phyloP scores from a whole-genome alignment of 2,888 invertebrate genomes.

The Macroteleia sp. region DNA sequence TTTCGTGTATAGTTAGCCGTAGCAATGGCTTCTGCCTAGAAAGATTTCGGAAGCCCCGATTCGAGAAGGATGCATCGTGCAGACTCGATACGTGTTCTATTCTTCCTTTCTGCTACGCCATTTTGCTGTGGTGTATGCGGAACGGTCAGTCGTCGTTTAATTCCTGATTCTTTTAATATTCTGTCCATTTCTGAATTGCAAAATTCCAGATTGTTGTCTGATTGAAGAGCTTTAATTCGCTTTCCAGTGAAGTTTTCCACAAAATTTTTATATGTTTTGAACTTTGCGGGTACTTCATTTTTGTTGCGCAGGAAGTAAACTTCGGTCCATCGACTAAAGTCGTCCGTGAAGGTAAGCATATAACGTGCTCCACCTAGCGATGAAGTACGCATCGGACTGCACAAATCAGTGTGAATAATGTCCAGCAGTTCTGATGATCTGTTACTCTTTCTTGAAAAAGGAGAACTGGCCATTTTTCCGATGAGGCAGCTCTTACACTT shows the following conservation, averaged over 20 bases:
- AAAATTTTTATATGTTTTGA: neutral
- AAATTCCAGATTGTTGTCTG: conserved; percentile 20
- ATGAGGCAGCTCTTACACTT: neutral
- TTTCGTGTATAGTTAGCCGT: conserved; percentile 10
- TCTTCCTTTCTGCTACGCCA: conserved; percentile 21
- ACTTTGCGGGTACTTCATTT: neutral
- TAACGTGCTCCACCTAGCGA: conserved; percentile 37
- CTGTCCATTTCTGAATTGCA: conserved; percentile 5
- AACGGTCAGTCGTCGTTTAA: neutral
- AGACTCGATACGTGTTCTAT: conserved; percentile 13
- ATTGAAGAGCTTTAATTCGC: conserved; percentile 10
- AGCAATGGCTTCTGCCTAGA: conserved; percentile 4
- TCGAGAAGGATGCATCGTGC: conserved; percentile 2
- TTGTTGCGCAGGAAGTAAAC: conserved; percentile 1
- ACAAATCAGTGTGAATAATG: conserved; percentile 49
- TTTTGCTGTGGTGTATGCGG: conserved; percentile 15
- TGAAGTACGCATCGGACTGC: conserved; percentile 53
- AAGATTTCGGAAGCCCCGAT: neutral
- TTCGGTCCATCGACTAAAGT: neutral
- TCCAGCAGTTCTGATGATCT: conserved; percentile 10
- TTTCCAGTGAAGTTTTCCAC: neutral
- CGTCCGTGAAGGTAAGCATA: neutral
- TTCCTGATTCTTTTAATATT: neutral
- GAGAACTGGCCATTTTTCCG: neutral
- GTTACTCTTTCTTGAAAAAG: neutral